phyloP scores from a whole-genome alignment of 2,888 invertebrate genomes.

The Meandrusa payeni region DNA sequence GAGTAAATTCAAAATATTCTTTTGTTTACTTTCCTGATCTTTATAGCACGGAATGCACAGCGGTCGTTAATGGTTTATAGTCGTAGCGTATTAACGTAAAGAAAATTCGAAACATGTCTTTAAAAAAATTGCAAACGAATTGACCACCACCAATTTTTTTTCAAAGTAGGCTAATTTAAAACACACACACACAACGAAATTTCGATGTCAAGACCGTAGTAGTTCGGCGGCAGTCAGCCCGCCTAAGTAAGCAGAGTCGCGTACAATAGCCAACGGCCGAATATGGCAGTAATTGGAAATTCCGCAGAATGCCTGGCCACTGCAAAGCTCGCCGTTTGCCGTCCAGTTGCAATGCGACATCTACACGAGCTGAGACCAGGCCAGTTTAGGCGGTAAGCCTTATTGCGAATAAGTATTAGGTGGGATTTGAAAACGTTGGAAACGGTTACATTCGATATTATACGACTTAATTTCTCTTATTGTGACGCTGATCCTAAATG shows the following conservation, averaged over 20 bases:
- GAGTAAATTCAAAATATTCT: too few species aligned
- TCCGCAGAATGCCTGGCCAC: slow-evolving; percentile 45
- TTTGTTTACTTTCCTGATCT: too few species aligned
- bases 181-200: slow-evolving; percentile 4
- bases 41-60: too few species aligned
- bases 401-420: slow-evolving; percentile 12
- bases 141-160: too few species aligned
- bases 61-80: too few species aligned
- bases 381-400: slow-evolving; percentile 15
- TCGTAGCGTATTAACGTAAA: too few species aligned
- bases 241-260: slow-evolving; percentile 31
- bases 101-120: too few species aligned
- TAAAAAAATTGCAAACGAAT: too few species aligned
- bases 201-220: slow-evolving; percentile 6
- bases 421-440: slow-evolving; percentile 6
- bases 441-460: neutral
- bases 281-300: slow-evolving; percentile 70
- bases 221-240: slow-evolving; percentile 9
- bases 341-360: slow-evolving; percentile 45
- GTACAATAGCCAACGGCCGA: slow-evolving; percentile 52
- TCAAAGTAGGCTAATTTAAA: too few species aligned
- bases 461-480: slow-evolving; percentile 11
- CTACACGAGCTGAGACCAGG: slow-evolving; percentile 38
- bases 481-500: slow-evolving; percentile 2
- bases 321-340: slow-evolving; percentile 36